Percentiles rank a stretch among this genome's conserved stretches.
These are phyloP conservation scores for Rambutsinella grinnellia DNA, from an alignment of 2,888 invertebrate genomes.

Conservation along the genomic window DNA sequence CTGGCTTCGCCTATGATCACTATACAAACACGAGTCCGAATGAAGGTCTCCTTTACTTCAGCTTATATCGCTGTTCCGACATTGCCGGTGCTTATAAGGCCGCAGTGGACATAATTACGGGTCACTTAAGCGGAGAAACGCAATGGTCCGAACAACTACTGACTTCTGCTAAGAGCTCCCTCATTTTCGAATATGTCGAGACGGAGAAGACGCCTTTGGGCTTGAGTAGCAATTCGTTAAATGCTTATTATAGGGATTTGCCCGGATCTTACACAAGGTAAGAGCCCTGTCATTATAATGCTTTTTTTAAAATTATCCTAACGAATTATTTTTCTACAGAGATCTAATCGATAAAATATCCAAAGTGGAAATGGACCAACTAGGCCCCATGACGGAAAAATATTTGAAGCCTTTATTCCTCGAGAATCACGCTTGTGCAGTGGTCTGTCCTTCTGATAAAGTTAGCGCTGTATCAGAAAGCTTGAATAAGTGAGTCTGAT, in stretches of 20 bases:
- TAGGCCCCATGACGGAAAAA: slow-evolving; percentile 78
- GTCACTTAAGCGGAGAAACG: slow-evolving; percentile 74
- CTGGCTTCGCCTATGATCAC: slow-evolving; percentile 87
- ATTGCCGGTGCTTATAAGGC: slow-evolving; percentile 84
- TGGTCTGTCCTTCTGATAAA: slow-evolving; percentile 85
- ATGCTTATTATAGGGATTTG: slow-evolving; percentile 79
- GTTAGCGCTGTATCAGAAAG: slow-evolving; percentile 77
- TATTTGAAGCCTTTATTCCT: slow-evolving; percentile 81
- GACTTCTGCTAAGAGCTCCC: slow-evolving; percentile 83
- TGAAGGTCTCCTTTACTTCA: slow-evolving; percentile 80
- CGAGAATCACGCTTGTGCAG: slow-evolving; percentile 75
- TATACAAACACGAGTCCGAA: slow-evolving; percentile 75
- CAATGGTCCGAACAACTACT: slow-evolving; percentile 82
- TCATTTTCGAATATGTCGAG: slow-evolving; percentile 85
- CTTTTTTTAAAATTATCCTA: neutral
- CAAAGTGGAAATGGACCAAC: slow-evolving; percentile 75
- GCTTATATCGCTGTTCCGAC: slow-evolving; percentile 83
- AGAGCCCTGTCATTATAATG: neutral
- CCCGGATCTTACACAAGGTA: slow-evolving; percentile 73
- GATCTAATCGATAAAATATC: slow-evolving; percentile 77
- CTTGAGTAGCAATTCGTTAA: slow-evolving; percentile 74
- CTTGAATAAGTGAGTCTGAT: slow-evolving; percentile 76
- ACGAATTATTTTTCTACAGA: slow-evolving; percentile 69
- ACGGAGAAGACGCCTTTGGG: slow-evolving; percentile 71
- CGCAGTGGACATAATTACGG: slow-evolving; percentile 80